Conservation (phyloP, 30 jellyfish, hydroid and myxozoan species). For the Clytia hemisphaerica region DNA sequence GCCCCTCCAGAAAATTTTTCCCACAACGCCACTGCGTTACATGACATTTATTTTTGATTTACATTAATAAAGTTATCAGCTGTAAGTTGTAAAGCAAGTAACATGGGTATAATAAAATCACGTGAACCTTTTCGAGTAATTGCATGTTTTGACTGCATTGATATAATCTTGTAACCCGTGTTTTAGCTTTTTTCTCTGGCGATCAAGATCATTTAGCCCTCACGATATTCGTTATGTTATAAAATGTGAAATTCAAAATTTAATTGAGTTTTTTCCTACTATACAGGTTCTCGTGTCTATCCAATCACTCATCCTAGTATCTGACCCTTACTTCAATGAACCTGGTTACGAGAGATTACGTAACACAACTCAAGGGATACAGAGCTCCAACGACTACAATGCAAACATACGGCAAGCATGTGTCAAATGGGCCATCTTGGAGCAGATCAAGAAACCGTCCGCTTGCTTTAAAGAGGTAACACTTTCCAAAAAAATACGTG, state of each 20-base stretch:
- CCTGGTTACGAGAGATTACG: slow-evolving; percentile 95
- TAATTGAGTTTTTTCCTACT: not conserved
- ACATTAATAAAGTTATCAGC: too few species aligned
- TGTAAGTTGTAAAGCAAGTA: too few species aligned
- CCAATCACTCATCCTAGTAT: slow-evolving; percentile 76
- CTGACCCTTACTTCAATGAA: slow-evolving; percentile 91
- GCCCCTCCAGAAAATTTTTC: too few species aligned
- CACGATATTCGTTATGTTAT: not conserved
- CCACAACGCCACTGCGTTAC: too few species aligned
- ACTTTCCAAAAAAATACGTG: too few species aligned
- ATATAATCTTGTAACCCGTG: too few species aligned
- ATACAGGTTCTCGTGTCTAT: slow-evolving; percentile 81
- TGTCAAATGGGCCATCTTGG: slow-evolving; percentile 82
- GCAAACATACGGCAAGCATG: slow-evolving; percentile 86
- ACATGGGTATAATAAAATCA: too few species aligned
- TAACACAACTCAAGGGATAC: slow-evolving; percentile 72
- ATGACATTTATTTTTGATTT: too few species aligned
- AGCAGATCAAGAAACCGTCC: slow-evolving; percentile 77
- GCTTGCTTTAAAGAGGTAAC: slow-evolving; percentile 73
- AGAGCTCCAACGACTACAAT: slow-evolving; percentile 66
- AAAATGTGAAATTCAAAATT: not conserved
- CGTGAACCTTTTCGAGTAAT: too few species aligned
- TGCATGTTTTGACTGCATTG: too few species aligned
- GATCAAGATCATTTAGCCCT: not conserved
- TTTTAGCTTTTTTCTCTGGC: not conserved